Evolutionary conservation across 2,888 invertebrate genomes (phyloP).

Genomic region (Hemicrepidius hirtus): DNA sequence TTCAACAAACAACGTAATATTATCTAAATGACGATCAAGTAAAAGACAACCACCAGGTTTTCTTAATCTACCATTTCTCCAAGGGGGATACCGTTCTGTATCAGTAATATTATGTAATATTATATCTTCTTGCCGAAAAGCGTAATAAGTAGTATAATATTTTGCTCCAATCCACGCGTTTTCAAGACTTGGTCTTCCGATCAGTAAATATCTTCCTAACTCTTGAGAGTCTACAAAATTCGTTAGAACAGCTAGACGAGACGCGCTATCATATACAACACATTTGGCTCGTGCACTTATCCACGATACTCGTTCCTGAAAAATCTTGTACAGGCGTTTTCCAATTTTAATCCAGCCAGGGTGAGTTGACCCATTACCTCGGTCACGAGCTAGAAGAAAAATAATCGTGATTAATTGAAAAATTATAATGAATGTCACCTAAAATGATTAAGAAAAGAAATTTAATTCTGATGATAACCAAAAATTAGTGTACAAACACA

Average conservation of each 20-base stretch:
- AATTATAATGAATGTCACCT: too few relatives aligned
- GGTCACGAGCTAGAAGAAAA: neutral
- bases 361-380: constrained; percentile 12
- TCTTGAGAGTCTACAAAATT: constrained; percentile 60
- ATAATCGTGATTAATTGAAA: neutral
- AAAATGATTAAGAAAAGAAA: too few relatives aligned
- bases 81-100: constrained; percentile 11
- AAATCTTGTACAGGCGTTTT: constrained; percentile 16
- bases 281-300: neutral
- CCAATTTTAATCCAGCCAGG: constrained; percentile 26
- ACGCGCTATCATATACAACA: neutral
- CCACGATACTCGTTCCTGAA: constrained; percentile 15
- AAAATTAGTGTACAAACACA: too few relatives aligned
- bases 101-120: neutral
- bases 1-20: constrained; percentile 5
- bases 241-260: constrained; percentile 24
- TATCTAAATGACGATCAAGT: constrained; percentile 25
- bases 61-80: constrained; percentile 2
- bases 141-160: neutral
- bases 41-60: constrained; percentile 13
- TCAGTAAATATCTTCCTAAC: constrained; percentile 72
- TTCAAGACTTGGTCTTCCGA: constrained; percentile 74
- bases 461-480: too few relatives aligned
- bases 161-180: constrained; percentile 74
- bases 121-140: neutral